Conservation (phyloP, 1,140 invertebrate genomes). For the Helicoverpa armigera region DNA sequence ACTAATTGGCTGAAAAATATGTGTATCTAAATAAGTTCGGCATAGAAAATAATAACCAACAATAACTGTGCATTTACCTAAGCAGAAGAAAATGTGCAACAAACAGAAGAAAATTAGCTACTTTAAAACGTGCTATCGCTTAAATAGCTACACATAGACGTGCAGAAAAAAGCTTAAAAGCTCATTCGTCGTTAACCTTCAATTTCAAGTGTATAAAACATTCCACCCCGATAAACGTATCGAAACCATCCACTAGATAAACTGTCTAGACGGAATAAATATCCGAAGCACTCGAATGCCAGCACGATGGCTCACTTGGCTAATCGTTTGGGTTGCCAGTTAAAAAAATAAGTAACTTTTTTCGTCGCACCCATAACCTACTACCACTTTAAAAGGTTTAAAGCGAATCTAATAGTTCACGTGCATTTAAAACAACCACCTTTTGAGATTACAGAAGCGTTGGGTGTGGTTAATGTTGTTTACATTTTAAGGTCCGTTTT, state of each 20-base stretch:
- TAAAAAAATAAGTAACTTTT: constrained; percentile 74
- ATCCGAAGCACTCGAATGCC: constrained; percentile 83
- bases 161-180: constrained; percentile 56
- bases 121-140: constrained; percentile 3
- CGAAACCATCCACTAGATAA: constrained; percentile 77
- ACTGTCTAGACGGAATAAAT: constrained; percentile 83
- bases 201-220: constrained; percentile 81
- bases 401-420: constrained; percentile 82
- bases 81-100: background rate
- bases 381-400: constrained; percentile 83
- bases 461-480: constrained; percentile 63
- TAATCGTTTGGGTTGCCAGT: constrained; percentile 79
- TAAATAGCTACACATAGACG: constrained; percentile 12
- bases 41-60: background rate
- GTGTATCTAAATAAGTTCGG: constrained; percentile 21
- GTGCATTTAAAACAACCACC: constrained; percentile 74
- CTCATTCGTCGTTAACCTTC: constrained; percentile 55
- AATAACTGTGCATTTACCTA: background rate
- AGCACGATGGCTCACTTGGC: constrained; percentile 83
- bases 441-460: constrained; percentile 66
- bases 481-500: constrained; percentile 17
- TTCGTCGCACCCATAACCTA: constrained; percentile 72
- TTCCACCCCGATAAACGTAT: constrained; percentile 78
- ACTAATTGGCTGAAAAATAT: constrained; percentile 55
- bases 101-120: constrained; percentile 5